Percentiles rank a stretch among this genome's conserved stretches.
These are phyloP conservation scores for Tipula helvola DNA, from an alignment of 2,888 invertebrate genomes.

Conservation along the genomic window DNA sequence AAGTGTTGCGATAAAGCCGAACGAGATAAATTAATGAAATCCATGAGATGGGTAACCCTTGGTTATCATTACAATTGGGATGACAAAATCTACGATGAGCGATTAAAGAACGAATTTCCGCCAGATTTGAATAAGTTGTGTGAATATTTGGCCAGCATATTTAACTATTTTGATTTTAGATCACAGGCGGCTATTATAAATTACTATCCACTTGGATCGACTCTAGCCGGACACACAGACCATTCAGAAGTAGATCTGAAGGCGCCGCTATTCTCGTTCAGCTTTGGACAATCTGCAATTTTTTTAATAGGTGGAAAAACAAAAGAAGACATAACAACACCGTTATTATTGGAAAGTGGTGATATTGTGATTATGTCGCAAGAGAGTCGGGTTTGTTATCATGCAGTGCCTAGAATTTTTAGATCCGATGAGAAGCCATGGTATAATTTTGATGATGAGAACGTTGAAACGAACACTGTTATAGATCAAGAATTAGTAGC, in stretches of 20 bases:
- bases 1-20: slow-evolving; percentile 20
- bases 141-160: slow-evolving; percentile 44
- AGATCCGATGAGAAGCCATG: slow-evolving; percentile 39
- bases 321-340: slow-evolving; percentile 50
- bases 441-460: slow-evolving; percentile 25
- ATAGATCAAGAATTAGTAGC: neutral
- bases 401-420: slow-evolving; percentile 84
- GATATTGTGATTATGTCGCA: slow-evolving; percentile 87
- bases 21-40: slow-evolving; percentile 28
- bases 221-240: slow-evolving; percentile 88
- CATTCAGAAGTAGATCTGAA: slow-evolving; percentile 76
- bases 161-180: slow-evolving; percentile 47
- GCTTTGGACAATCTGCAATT: slow-evolving; percentile 91
- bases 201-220: slow-evolving; percentile 88
- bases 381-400: slow-evolving; percentile 73
- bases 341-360: slow-evolving; percentile 72
- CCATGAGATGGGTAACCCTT: slow-evolving; percentile 83
- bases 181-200: slow-evolving; percentile 95
- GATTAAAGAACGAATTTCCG: slow-evolving; percentile 56
- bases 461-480: slow-evolving; percentile 12
- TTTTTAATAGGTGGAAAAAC: slow-evolving; percentile 80
- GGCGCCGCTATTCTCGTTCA: slow-evolving; percentile 86
- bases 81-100: slow-evolving; percentile 73
- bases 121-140: slow-evolving; percentile 54
- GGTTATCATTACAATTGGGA: slow-evolving; percentile 99